Evolutionary conservation across 2,113 vertebrate genomes (phyloP), one percentile per base, ranked within the genome.

Genomic region (Carettochelys insculpta): DNA sequence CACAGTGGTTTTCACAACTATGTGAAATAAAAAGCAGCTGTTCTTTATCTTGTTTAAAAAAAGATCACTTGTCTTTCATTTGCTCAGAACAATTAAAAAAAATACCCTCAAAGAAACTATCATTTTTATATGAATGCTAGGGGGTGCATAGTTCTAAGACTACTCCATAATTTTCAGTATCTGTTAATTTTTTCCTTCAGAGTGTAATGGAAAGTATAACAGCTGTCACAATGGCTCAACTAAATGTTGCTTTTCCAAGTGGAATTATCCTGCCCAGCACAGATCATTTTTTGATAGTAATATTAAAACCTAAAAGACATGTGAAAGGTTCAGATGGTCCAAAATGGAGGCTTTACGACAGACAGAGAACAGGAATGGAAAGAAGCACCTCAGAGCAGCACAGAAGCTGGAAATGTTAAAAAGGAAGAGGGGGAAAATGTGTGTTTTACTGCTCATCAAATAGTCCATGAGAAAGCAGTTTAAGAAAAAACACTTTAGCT

Each of bases 121-220:
- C 24, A 8, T 82, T 90, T 73, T 75, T 50, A 53, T 6, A 78
- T 47, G 5, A 11, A 85, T 83, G 76, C 73, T 53, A 48, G 58
- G 85, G 86, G 53, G 77, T 81, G 80, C 48, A 81, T 6, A 80
- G 77, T 27, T 90, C 77, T 71, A 80, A 79, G 56, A 34, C 80
- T 90, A 56, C 78, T 92, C 14, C 29, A 12, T 43, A 71, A 90
- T 53, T 93, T 94, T 92, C 79, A 91, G 77, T 43, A 93, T 53
- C 68, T 89, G 81, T 8, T 90, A 68, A 95, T 53, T 95, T 54
- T 94, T 96, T 93, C 88, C 82, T 87, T 2, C 83, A 4, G 41
- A 85, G 34, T 78, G 9, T 25, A 81, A 90, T 91, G 65, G 65
- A 95, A 90, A 96, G 92, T 80, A 86, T 85, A 95, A 92, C 47